Evolutionary conservation across 1,140 invertebrate genomes (phyloP), one percentile per base, ranked within the genome.

Genomic region (Watersipora subatra): DNA sequence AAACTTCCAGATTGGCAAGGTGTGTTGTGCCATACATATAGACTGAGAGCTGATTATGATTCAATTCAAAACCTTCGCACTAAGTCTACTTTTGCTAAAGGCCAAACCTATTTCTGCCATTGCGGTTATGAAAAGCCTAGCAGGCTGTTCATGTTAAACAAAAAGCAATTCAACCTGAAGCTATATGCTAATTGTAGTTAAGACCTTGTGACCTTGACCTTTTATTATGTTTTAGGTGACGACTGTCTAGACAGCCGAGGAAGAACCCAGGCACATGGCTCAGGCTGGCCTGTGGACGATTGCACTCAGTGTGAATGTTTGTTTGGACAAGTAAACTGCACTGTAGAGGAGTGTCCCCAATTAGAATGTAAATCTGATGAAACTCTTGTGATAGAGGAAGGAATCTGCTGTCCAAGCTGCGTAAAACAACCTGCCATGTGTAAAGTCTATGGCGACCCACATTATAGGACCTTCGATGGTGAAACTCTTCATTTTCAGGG

Each of bases 391-490:
- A 62, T 70, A 24, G 59, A 64, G 1, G 84, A 87, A 3, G 89
- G 88, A 26, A 86, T 91, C 67, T 95, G 92, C 75, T 96, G 92
- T 79, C 85, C 87, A 1, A 85, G 86, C 69, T 95, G 92, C 76
- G 85, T 90, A 27, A 24, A 71, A 87, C 87, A 83, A 65, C 89
- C 92, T 62, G 90, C 89, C 1, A 88, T 90, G 0, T 95, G 92
- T 77, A 90, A 89, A 0, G 91, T 92, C 0, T 95, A 91, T 75
- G 92, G 92, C 0, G 91, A 95, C 78, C 91, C 92, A 0, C 91
- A 95, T 74, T 95, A 93, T 75, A 86, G 88, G 70, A 93, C 91
- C 2, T 96, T 94, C 76, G 93, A 96, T 73, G 92, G 92, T 22
- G 87, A 88, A 72, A 89, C 91, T 67, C 92, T 89, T 75, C 92